Base-by-base conservation (phyloP, 2,113 vertebrate species). In the Hippolais icterina region DNA sequence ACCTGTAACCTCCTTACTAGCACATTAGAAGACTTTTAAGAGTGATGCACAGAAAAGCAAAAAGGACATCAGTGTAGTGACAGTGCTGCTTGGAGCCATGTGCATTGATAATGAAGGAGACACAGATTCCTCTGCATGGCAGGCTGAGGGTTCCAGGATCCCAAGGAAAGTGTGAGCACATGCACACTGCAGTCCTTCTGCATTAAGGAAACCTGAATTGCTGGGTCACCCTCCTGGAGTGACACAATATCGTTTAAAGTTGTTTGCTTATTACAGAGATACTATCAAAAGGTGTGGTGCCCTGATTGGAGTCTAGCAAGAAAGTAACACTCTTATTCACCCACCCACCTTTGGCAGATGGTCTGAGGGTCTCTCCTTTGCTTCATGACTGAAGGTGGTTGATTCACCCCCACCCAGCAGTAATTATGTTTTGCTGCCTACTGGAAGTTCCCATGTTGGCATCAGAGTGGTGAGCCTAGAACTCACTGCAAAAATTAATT, bases 241-340 rank as follows among this genome's bases (percentile, higher is more conserved):
- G 93, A 90, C 93, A 93, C 83, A 86, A 23, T 15, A 77, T 23
- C 65, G 64, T 71, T 83, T 53, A 25, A 33, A 47, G 74, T 19
- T 87, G 64, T 92, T 93, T 94, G 83, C 79, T 76, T 61, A 92
- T 91, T 94, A 77, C 44, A 59, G 71, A 90, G 92, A 96, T 93
- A 88, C 17, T 24, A 94, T 96, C 93, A 46, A 17, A 75, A 93
- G 93, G 91, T 24, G 94, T 96, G 95, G 94, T 65, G 57, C 54
- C 57, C 76, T 82, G 82, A 68, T 46, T 54, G 65, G 82, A 82
- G 90, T 63, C 91, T 37, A 76, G 83, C 71, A 87, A 69, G 91
- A 92, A 93, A 87, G 81, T 86, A 83, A 81, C 52, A 64, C 75
- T 91, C 84, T 57, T 90, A 74, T 59, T 93, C 89, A 94, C 66